Evolutionary conservation across 2,888 invertebrate genomes (phyloP).

Genomic region (Xylophagus ater): DNA sequence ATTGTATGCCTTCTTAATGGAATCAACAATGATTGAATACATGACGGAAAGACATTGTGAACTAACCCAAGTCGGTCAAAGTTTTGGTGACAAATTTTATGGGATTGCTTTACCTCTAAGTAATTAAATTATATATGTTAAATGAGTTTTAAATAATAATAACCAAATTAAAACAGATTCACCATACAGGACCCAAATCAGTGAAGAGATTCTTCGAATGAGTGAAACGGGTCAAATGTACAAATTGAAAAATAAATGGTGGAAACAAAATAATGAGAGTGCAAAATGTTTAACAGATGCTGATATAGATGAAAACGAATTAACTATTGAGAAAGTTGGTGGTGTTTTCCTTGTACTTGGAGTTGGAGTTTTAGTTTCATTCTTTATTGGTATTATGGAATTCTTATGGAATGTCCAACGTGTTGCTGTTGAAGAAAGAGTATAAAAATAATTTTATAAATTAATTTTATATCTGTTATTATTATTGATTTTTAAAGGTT

Average conservation of each 20-base stretch:
- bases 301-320: slow-evolving; percentile 31
- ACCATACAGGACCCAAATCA: slow-evolving; percentile 67
- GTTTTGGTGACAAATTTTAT: slow-evolving; percentile 84
- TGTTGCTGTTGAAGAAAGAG: slow-evolving; percentile 66
- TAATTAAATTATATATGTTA: slow-evolving; percentile 35
- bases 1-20: slow-evolving; percentile 90
- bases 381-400: slow-evolving; percentile 67
- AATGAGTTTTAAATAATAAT: background rate
- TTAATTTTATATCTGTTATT: background rate
- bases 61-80: slow-evolving; percentile 68
- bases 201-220: slow-evolving; percentile 77
- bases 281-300: slow-evolving; percentile 27
- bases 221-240: slow-evolving; percentile 79
- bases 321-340: slow-evolving; percentile 59
- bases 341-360: slow-evolving; percentile 82
- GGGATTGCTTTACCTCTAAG: slow-evolving; percentile 88
- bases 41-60: slow-evolving; percentile 76
- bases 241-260: slow-evolving; percentile 82
- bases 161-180: slow-evolving; percentile 47
- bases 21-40: slow-evolving; percentile 91
- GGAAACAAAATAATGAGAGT: slow-evolving; percentile 57
- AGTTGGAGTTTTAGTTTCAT: slow-evolving; percentile 57
- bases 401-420: slow-evolving; percentile 75
- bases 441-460: slow-evolving; percentile 27
- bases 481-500: slow-evolving; percentile 43